Conservation (phyloP, 2,888 invertebrate species). For the Cosmopolites sordidus region DNA sequence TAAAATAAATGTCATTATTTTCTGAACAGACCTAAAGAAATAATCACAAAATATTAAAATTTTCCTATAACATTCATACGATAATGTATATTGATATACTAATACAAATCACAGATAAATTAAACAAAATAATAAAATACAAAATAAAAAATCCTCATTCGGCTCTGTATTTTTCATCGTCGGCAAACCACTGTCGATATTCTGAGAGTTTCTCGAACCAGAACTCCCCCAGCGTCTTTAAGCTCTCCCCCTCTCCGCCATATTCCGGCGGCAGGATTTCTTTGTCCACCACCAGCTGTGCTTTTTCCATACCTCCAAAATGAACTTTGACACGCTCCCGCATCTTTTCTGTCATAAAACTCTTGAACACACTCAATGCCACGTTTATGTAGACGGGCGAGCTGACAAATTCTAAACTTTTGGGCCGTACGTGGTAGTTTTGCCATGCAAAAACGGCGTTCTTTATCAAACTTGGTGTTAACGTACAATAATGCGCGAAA, state of each 20-base stretch:
- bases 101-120: too few relatives aligned
- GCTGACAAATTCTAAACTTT: constrained; percentile 65
- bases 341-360: constrained; percentile 60
- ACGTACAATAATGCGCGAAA: constrained; percentile 55
- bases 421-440: constrained; percentile 65
- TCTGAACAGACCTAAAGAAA: too few relatives aligned
- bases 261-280: constrained; percentile 56
- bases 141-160: not conserved
- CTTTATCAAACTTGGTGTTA: constrained; percentile 57
- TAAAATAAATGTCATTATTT: too few relatives aligned
- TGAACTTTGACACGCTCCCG: constrained; percentile 55
- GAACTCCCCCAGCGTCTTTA: constrained; percentile 47
- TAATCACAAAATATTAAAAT: too few relatives aligned
- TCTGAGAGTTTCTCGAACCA: constrained; percentile 48
- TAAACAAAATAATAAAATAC: too few relatives aligned
- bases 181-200: constrained; percentile 50
- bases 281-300: constrained; percentile 49
- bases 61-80: too few relatives aligned
- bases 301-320: constrained; percentile 44
- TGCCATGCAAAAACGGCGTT: constrained; percentile 63
- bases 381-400: constrained; percentile 58
- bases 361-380: constrained; percentile 61
- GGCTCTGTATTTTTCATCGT: constrained; percentile 49
- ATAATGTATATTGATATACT: too few relatives aligned
- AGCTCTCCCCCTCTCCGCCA: constrained; percentile 51